A percentile compares a stretch with the other conserved stretches of the same genome.
Conservation (phyloP, 2,888 invertebrate genomes). For the Stenoptilia bipunctidactyla region DNA sequence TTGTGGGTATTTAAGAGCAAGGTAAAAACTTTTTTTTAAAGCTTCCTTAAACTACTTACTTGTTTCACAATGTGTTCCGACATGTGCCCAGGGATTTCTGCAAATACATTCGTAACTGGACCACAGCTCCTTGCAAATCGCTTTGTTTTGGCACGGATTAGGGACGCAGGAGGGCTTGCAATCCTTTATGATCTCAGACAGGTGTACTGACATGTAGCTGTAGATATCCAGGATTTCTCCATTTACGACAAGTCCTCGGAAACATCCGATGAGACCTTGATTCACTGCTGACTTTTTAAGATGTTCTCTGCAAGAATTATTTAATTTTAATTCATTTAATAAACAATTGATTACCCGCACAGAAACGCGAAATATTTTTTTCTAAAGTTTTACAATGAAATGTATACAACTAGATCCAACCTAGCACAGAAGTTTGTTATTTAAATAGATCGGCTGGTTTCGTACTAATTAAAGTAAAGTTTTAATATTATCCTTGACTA, state of each 20-base stretch:
- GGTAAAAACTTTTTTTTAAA: not conserved
- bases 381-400: too few species aligned
- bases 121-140: conserved; percentile 92
- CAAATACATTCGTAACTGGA: conserved; percentile 93
- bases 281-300: conserved; percentile 85
- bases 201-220: conserved; percentile 91
- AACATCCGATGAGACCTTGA: conserved; percentile 93
- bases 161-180: conserved; percentile 96
- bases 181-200: conserved; percentile 92
- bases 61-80: conserved; percentile 89
- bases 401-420: too few species aligned
- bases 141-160: conserved; percentile 93
- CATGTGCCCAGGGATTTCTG: conserved; percentile 92
- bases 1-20: too few species aligned
- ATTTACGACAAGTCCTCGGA: conserved; percentile 92
- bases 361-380: too few species aligned
- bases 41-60: conserved; percentile 81
- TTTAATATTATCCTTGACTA: too few species aligned
- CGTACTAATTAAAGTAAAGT: too few species aligned
- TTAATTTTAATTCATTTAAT: too few species aligned
- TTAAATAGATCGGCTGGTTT: too few species aligned
- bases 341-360: too few species aligned
- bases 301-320: conserved; percentile 85
- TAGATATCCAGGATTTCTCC: conserved; percentile 92
- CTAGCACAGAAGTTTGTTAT: too few species aligned